Evolutionary conservation across 1,140 invertebrate genomes (phyloP).

Genomic region (Bombus confusus): DNA sequence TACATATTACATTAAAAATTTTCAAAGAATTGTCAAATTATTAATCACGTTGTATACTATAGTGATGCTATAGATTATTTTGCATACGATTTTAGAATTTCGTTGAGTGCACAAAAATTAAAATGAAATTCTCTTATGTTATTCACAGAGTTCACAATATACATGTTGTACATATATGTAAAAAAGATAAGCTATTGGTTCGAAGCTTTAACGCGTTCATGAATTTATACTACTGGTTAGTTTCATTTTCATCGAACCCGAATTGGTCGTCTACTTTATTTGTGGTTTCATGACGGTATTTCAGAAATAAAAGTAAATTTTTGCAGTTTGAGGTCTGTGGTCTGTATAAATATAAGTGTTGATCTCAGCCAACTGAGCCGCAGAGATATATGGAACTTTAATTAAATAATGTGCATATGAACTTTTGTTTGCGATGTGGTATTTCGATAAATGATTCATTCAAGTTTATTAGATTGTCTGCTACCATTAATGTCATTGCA

Average conservation of each 20-base stretch:
- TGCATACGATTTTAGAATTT: background rate
- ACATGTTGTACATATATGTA: background rate
- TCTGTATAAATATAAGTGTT: conserved; percentile 73
- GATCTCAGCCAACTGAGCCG: conserved; percentile 64
- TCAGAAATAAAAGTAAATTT: conserved; percentile 63
- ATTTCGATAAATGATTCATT: background rate
- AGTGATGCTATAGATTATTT: background rate
- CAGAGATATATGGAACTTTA: conserved; percentile 36
- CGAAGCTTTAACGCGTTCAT: background rate
- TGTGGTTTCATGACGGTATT: conserved; percentile 60
- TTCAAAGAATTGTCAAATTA: background rate
- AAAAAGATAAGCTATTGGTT: background rate
- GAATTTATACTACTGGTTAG: background rate
- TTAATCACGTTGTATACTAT: background rate
- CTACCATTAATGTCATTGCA: conserved; percentile 17
- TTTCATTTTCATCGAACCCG: background rate
- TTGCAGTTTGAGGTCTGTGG: conserved; percentile 47
- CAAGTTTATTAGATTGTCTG: conserved; percentile 9
- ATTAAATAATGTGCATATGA: conserved; percentile 25
- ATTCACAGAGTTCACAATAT: too few species aligned
- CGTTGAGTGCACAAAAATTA: background rate
- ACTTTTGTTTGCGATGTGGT: conserved; percentile 17
- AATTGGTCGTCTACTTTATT: conserved; percentile 1
- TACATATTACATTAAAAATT: background rate
- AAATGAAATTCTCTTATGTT: background rate